phyloP scores from a whole-genome alignment of 1,140 invertebrate genomes.

The Laodelphax striatellus region DNA sequence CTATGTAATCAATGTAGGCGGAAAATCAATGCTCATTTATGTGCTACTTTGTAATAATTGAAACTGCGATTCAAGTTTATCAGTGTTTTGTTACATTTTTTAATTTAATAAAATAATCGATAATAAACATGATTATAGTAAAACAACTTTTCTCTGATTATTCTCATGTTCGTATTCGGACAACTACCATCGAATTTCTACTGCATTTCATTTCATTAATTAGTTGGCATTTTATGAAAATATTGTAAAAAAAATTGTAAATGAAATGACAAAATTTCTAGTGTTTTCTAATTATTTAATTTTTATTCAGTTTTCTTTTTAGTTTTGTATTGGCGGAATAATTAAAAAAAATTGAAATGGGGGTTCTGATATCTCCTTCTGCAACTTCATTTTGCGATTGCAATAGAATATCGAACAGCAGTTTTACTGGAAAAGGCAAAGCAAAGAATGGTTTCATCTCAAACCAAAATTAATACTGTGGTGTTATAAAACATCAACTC shows the following conservation, averaged over 20 bases:
- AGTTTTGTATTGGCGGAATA: not conserved
- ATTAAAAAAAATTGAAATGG: not conserved
- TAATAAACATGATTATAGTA: no score
- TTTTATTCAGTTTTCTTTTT: no score
- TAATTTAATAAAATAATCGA: not conserved
- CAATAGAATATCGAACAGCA: no score
- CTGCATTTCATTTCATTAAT: constrained; percentile 4
- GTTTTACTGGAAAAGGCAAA: no score
- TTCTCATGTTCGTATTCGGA: no score
- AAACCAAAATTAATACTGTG: no score
- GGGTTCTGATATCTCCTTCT: not conserved
- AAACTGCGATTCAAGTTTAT: not conserved
- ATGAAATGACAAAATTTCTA: no score
- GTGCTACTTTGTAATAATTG: not conserved
- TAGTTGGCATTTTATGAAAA: constrained; percentile 5
- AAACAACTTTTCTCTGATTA: no score
- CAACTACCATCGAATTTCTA: constrained; percentile 12
- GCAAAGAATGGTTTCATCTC: no score
- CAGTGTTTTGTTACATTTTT: not conserved
- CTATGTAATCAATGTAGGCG: not conserved
- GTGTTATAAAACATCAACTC: no score
- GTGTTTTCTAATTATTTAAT: no score
- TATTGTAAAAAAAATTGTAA: constrained; percentile 11
- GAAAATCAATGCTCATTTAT: not conserved
- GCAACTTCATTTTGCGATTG: not conserved